phyloP scores from a whole-genome alignment of 2,113 vertebrate genomes.

The Anser brachyrhynchus region DNA sequence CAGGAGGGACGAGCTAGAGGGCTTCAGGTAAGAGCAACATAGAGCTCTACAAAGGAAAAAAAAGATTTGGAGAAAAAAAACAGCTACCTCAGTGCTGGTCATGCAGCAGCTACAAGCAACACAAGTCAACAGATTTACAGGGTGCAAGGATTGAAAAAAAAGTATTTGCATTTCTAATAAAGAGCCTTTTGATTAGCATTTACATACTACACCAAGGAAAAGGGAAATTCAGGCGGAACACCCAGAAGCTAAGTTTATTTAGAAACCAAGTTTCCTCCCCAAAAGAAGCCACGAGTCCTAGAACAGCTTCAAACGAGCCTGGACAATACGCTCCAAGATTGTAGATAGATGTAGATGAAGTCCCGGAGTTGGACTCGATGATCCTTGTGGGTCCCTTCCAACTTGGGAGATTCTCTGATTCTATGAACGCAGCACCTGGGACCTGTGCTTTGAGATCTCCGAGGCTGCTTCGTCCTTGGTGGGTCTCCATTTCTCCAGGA shows the following conservation, averaged over 20 bases:
- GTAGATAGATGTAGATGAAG: too few relatives aligned
- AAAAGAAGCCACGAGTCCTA: neutral
- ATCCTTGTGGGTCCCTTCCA: too few relatives aligned
- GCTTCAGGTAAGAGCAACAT: neutral
- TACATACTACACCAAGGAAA: neutral
- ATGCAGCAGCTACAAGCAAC: neutral
- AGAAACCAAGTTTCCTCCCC: neutral
- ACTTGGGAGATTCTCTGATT: too few relatives aligned
- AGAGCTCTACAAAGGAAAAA: neutral
- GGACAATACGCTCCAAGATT: neutral
- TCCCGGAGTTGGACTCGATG: too few relatives aligned
- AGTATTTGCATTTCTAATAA: neutral
- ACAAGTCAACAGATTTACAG: neutral
- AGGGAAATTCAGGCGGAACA: neutral
- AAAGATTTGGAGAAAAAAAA: neutral
- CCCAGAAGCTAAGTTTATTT: neutral
- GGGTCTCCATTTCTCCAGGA: neutral
- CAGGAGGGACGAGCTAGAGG: neutral
- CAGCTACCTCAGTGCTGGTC: neutral
- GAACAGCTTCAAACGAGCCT: neutral
- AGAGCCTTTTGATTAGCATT: neutral
- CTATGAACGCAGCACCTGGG: fast-evolving
- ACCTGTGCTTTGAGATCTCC: neutral
- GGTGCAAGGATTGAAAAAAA: neutral
- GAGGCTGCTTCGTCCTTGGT: neutral